These are phyloP conservation scores for Megaustenia siamemsis DNA, from an alignment of 2,888 invertebrate species.

Conservation along the genomic window DNA sequence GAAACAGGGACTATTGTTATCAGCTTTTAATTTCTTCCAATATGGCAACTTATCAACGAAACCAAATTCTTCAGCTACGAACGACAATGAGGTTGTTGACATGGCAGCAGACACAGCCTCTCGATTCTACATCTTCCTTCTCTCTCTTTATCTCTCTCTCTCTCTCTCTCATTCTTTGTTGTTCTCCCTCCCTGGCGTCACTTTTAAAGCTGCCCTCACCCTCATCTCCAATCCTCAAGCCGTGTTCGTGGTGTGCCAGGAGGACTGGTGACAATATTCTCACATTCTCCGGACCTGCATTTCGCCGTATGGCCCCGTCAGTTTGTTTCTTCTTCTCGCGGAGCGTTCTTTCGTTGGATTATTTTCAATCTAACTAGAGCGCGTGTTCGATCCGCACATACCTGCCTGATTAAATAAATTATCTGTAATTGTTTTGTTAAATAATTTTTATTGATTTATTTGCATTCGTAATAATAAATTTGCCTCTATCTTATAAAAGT, in stretches of 20 bases:
- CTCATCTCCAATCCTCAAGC: neutral
- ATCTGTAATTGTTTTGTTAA: too few species aligned
- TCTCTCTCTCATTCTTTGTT: neutral
- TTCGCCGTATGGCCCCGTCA: neutral
- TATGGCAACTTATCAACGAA: neutral
- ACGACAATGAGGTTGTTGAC: neutral
- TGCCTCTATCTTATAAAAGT: too few species aligned
- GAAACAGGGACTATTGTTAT: too few species aligned
- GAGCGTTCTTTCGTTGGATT: neutral
- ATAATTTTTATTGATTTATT: too few species aligned
- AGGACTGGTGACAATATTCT: neutral
- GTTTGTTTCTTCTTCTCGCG: neutral
- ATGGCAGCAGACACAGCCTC: conserved; percentile 11
- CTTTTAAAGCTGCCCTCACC: neutral
- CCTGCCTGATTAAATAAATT: too few species aligned
- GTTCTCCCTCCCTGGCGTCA: neutral
- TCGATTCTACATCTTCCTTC: too few species aligned
- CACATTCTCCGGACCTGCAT: neutral
- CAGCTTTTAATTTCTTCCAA: neutral
- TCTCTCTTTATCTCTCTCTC: neutral
- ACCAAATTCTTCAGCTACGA: neutral
- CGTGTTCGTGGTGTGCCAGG: neutral
- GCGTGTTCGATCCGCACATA: too few species aligned
- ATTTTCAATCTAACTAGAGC: neutral
- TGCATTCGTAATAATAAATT: too few species aligned